Percentiles rank a stretch among this genome's conserved stretches.
Evolutionary conservation across 2,113 vertebrate species (phyloP).

Genomic region (Anolis sagrei): DNA sequence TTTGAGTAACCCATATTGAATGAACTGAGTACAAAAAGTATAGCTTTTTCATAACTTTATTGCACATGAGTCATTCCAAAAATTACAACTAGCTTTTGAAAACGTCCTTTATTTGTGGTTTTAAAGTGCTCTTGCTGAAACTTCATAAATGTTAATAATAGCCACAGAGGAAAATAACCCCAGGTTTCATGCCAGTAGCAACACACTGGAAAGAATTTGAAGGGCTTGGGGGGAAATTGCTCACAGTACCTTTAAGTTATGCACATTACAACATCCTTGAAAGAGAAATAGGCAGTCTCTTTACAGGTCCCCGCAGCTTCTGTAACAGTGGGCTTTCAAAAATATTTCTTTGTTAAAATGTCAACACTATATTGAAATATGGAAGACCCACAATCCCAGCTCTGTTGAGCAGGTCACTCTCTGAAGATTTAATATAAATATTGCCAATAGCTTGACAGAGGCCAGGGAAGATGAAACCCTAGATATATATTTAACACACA

Average conservation of each 20-base stretch:
- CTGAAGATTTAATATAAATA: neutral
- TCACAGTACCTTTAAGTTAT: constrained; percentile 33
- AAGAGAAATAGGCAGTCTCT: constrained; percentile 9
- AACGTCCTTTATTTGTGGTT: constrained; percentile 12
- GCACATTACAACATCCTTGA: neutral
- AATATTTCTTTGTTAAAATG: constrained; percentile 17
- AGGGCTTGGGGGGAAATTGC: constrained; percentile 21
- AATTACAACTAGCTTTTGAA: neutral
- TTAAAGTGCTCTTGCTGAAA: constrained; percentile 32
- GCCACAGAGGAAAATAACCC: constrained; percentile 28
- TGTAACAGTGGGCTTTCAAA: constrained; percentile 3
- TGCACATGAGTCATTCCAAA: constrained; percentile 7
- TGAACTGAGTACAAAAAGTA: neutral
- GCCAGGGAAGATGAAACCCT: neutral
- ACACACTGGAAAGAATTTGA: neutral
- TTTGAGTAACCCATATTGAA: neutral
- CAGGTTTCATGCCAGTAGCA: constrained; percentile 40
- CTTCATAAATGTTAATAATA: constrained; percentile 22
- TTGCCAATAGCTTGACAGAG: neutral
- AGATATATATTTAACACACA: neutral
- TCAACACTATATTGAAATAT: neutral
- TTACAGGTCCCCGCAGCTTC: neutral
- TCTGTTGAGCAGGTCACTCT: constrained; percentile 7
- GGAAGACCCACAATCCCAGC: fast-evolving
- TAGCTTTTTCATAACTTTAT: neutral